Base-by-base conservation (phyloP, 2,797 vertebrate genomes). In the Sarcoramphus papa region DNA sequence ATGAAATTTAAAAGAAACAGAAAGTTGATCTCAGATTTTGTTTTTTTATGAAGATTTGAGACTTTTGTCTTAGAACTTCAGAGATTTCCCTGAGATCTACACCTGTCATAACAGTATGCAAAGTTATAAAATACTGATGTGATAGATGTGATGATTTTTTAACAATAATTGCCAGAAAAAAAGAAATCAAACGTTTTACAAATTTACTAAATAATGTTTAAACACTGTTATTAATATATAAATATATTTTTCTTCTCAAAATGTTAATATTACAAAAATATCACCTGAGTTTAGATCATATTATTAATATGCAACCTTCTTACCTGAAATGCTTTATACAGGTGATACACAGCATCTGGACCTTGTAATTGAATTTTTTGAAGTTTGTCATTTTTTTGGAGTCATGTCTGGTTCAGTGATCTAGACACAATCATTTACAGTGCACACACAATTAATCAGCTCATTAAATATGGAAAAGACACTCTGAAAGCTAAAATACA, bases 401-500 rank as follows among this genome's bases (percentile, higher is more conserved):
- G 64, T 84, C 69, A 33, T 81, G 74, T 83, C 53, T 93, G 91
- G 90, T 65, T 95, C 92, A 97, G 72, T 93, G 37, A 21, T 85
- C 54, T 79, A 90, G 87, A 90, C 59, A 67, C 0, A 5, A 92
- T 75, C 56, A 8, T 96, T 97, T 93, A 64, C 45, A 79, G 45
- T 80, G 45, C 24, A 80, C 79, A 95, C 43, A 91, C 33, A 97
- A 91, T 96, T 95, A 96, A 96, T 97, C 85, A 89, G 74, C 62
- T 93, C 73, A 97, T 97, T 97, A 96, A 96, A 96, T 95, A 94
- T 92, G 64, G 51, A 95, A 90, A 95, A 95, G 59, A 88, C 59
- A 82, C 53, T 51, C 60, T 74, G 40, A 65, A 92, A 90, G 45
- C 41, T 64, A 88, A 97, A 97, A 91, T 84, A 47, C 80, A 85